These are phyloP conservation scores for Trachelus troglodyta DNA, from an alignment of 2,888 invertebrate species.

Conservation along the genomic window DNA sequence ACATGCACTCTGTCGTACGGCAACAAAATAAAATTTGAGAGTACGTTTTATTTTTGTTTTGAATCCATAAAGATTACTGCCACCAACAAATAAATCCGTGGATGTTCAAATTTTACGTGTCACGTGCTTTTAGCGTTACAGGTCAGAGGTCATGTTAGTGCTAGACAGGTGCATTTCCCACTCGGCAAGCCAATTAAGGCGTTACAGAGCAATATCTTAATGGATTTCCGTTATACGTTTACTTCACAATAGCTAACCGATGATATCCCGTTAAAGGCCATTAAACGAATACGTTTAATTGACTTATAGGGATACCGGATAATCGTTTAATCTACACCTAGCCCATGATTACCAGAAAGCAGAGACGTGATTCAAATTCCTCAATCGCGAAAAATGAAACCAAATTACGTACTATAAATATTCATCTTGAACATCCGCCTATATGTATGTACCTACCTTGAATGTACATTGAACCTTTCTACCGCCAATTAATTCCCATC, in stretches of 20 bases:
- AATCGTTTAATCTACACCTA: neutral
- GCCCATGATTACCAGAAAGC: neutral
- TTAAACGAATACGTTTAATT: neutral
- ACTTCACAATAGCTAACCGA: neutral
- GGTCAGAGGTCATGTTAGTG: no score
- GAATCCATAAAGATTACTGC: neutral
- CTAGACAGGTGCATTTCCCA: no score
- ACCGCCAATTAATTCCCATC: neutral
- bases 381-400: neutral
- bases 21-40: neutral
- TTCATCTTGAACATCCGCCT: neutral
- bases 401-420: neutral
- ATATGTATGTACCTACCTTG: neutral
- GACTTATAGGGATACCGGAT: neutral
- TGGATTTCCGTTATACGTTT: neutral
- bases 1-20: neutral
- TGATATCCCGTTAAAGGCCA: neutral
- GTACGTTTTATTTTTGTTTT: neutral
- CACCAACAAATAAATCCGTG: neutral
- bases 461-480: neutral
- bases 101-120: no score
- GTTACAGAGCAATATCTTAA: neutral
- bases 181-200: no score
- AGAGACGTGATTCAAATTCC: neutral
- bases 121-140: no score